Base-by-base conservation (phyloP, 2,888 invertebrate species). In the Argyresthia goedartella region DNA sequence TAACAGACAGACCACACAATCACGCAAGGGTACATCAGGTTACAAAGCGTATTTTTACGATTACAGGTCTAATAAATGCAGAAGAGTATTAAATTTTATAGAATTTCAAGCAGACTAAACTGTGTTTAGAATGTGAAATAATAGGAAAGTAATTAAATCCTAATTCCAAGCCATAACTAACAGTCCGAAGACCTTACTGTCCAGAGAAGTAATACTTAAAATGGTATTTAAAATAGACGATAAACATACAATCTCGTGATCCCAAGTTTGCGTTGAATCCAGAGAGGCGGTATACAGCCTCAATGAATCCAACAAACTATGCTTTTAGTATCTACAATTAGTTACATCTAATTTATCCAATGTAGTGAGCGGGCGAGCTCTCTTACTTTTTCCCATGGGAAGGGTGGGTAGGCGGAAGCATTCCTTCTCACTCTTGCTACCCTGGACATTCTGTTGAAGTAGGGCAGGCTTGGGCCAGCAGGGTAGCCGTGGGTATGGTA, bases 371-470 rank as follows among this genome's bases (percentile, higher is more conserved):
- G 82, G 61, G 91, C 89, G 65, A 94, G 82, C 72, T 93, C 91
- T 65, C 89, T 87, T 55, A 92, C 92, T 81, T 92, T 91, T 73
- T 92, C 88, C 93, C 94, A 94, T 52, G 95, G 95, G 71, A 95
- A 93, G 14, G 90, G 89, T 14, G 92, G 91, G 67, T 88, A 77
- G 57, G 81, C 76, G 57, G 77, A 69, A 1, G 82, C 69, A 58
- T 80, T 71, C 63, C 85, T 76, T 57, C 76, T 70, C 57, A 76
- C 60, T 56, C 87, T 68, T 9, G 78, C 66, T 43, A 76, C 70
- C 60, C 87, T 66, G 43, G 85, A 81, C 64, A 86, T 71, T 56
- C 87, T 68, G 65, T 86, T 87, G 67, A 85, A 87, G 62, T 76
- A 86, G 6, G 25, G 25, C 25, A 25, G 25, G 45, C 69, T 73